A percentile compares a stretch with the other conserved stretches of the same genome.
Conservation (phyloP, 2,888 invertebrate genomes). For the Colletes collaris region DNA sequence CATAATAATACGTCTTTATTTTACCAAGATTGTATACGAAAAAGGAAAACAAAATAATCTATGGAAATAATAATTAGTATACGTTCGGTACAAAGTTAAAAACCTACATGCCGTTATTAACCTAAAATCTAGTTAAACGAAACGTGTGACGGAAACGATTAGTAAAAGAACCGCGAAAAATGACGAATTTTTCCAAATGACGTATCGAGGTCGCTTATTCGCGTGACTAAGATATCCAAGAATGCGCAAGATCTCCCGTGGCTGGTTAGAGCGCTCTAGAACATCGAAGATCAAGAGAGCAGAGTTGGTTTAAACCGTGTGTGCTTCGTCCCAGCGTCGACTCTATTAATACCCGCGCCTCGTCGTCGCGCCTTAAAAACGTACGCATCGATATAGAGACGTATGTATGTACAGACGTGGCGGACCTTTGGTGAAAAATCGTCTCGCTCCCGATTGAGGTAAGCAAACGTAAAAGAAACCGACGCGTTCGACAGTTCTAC, state of each 20-base stretch:
- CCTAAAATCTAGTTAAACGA: neutral
- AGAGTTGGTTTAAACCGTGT: slow-evolving; percentile 59
- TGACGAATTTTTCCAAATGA: slow-evolving; percentile 36
- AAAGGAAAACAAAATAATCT: too few species aligned
- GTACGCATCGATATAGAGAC: slow-evolving; percentile 44
- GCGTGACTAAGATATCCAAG: slow-evolving; percentile 65
- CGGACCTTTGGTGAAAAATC: slow-evolving; percentile 26
- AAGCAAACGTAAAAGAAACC: neutral
- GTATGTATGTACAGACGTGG: slow-evolving; percentile 3
- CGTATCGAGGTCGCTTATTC: slow-evolving; percentile 54
- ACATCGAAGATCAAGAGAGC: slow-evolving; percentile 59
- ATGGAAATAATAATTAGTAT: too few species aligned
- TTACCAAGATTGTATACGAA: too few species aligned
- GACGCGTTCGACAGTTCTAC: neutral
- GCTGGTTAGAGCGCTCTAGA: slow-evolving; percentile 60
- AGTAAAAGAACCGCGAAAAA: slow-evolving; percentile 4
- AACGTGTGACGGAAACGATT: neutral
- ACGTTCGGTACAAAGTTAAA: too few species aligned
- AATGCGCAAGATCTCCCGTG: slow-evolving; percentile 64
- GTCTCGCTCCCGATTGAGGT: neutral
- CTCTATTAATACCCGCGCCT: slow-evolving; percentile 71
- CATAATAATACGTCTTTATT: too few species aligned
- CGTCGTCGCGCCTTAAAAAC: slow-evolving; percentile 66
- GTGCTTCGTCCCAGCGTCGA: slow-evolving; percentile 56
- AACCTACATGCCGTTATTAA: too few species aligned